Evolutionary conservation across 1,140 invertebrate species (phyloP), one percentile per base, ranked within the genome.

Genomic region (Zaprionus africanus): DNA sequence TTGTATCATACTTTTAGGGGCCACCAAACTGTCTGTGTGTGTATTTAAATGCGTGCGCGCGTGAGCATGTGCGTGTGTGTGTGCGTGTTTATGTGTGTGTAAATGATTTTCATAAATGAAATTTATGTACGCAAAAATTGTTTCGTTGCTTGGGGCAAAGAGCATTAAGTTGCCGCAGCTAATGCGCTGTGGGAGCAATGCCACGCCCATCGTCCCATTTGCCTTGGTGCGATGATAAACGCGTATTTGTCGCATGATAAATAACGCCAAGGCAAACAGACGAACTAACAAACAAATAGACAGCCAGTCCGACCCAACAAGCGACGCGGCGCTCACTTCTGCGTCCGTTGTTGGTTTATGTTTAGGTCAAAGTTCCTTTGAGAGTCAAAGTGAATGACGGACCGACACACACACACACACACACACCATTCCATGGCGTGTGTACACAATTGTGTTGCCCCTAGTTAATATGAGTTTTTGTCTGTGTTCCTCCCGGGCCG

Each of bases 51-150:
- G 36, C 9, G 31, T 31, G 61, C 22, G 28, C 13, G 28, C 24
- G 36, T 65, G 67, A 67, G 22, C 22, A 2, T 22, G 67, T 64
- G 13, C 11, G 13, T 34, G 28, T 19, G 15, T 13, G 24, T 68
- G 67, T 70, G 1, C 15, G 31, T 34, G 31, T 9, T 26, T 34
- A 34, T 56, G 41, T 74, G 77, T 79, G 83, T 74, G 72, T 61
- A 79, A 90, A 84, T 84, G 81, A 84, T 90, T 88, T 90, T 90
- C 85, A 90, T 85, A 85, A 90, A 90, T 77, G 78, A 70, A 88
- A 90, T 84, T 79, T 79, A 84, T 88, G 84, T 84, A 74, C 61
- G 81, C 62, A 57, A 68, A 87, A 87, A 87, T 87, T 82, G 77
- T 82, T 87, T 78, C 66, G 77, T 63, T 81, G 77, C 76, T 78